Evolutionary conservation across 2,888 invertebrate species (phyloP), one percentile per base, ranked within the genome.

Genomic region (Aromia moschata): DNA sequence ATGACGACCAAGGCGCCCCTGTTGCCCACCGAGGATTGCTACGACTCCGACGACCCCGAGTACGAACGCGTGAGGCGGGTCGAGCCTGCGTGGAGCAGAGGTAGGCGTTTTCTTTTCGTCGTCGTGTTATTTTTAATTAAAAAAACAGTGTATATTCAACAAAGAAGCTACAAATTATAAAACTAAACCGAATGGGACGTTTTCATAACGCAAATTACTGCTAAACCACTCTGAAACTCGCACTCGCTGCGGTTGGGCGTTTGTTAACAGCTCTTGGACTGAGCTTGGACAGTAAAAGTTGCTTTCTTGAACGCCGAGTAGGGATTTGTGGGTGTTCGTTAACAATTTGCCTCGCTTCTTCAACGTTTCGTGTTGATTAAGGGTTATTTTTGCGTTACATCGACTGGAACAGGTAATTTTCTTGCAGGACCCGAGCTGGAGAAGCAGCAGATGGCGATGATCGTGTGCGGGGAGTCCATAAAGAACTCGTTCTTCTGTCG

Each of bases 401-500:
- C n/a, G n/a, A n/a, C n/a, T n/a, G n/a, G n/a, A n/a, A n/a, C n/a
- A n/a, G 25, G 3, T 7, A 5, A 7, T 25, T 5, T 25, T 62
- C 52, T 79, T 78, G 55, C 66, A 83, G 82, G 74, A 12, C 73
- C 83, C 1, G 47, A 56, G 18, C 10, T 68, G 2, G 47, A 37
- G 12, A 45, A 15, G 12, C 49, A 37, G 11, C 68, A 70, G 16
- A 37, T 55, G 10, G 12, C 37, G 1, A 61, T 67, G 61, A 33
- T 57, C 1, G 47, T 57, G 14, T 58, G 62, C 0, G 70, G 70
- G 0, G 67, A 79, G 0, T 65, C 70, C 16, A 78, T 82, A 58
- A 80, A 88, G 37, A 86, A 87, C 73, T 81, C 82, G 17, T 83
- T 89, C 75, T 91, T 89, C 80, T 83, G 83, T 1, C 84, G 86